phyloP scores from a whole-genome alignment of 2,113 vertebrate species.

The Entelurus aequoreus region DNA sequence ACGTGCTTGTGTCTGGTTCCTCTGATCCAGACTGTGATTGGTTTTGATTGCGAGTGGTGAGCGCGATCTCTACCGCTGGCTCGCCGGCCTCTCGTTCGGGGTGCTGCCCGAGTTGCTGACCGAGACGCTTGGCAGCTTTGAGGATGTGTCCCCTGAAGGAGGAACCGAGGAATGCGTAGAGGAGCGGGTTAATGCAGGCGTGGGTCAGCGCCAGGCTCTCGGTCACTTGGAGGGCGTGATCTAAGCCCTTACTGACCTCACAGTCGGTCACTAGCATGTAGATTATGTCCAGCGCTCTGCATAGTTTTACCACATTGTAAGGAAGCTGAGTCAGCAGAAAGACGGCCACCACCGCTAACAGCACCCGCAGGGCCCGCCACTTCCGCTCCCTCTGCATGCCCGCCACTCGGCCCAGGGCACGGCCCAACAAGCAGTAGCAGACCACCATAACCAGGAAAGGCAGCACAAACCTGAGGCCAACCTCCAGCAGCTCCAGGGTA shows the following conservation, averaged over 20 bases:
- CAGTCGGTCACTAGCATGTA: conserved; percentile 81
- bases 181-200: conserved; percentile 88
- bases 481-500: conserved; percentile 80
- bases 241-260: conserved; percentile 75
- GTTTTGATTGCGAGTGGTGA: conserved; percentile 37
- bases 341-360: conserved; percentile 79
- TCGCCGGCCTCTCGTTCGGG: conserved; percentile 19
- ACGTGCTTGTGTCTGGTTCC: conserved; percentile 67
- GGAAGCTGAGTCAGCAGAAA: conserved; percentile 90
- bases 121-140: conserved; percentile 75
- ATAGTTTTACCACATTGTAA: conserved; percentile 86
- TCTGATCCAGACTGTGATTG: conserved; percentile 58
- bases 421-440: conserved; percentile 78
- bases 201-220: conserved; percentile 85
- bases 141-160: conserved; percentile 82
- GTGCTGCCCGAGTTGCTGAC: conserved; percentile 48
- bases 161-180: conserved; percentile 85
- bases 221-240: conserved; percentile 78
- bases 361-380: conserved; percentile 75
- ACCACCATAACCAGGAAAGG: conserved; percentile 83
- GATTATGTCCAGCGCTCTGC: conserved; percentile 79
- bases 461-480: conserved; percentile 81
- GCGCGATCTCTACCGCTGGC: conserved; percentile 58
- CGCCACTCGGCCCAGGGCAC: conserved; percentile 65
- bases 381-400: conserved; percentile 73